Evolutionary conservation across 2,888 invertebrate genomes (phyloP).

Genomic region (Eupsilia transversa): DNA sequence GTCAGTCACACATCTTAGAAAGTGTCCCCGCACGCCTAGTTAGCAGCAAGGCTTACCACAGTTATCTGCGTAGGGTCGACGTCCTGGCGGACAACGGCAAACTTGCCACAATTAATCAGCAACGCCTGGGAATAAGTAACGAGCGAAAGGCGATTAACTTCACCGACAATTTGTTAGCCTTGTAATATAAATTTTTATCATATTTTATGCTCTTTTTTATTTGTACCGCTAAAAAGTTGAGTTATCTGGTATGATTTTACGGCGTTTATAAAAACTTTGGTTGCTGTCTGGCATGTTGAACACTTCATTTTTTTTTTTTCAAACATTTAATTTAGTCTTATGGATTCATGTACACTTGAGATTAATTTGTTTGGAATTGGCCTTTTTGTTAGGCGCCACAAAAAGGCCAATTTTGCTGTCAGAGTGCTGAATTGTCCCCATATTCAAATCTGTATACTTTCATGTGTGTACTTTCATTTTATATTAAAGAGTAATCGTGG

Average conservation of each 20-base stretch:
- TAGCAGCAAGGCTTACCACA: slow-evolving; percentile 70
- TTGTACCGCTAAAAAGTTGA: slow-evolving; percentile 53
- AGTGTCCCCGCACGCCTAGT: slow-evolving; percentile 74
- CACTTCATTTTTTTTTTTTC: slow-evolving; percentile 35
- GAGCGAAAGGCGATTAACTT: slow-evolving; percentile 67
- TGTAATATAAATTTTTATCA: slow-evolving; percentile 48
- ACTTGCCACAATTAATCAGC: slow-evolving; percentile 78
- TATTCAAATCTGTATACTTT: neutral
- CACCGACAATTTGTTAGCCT: slow-evolving; percentile 36
- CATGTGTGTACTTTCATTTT: neutral
- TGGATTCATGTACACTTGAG: slow-evolving; percentile 36
- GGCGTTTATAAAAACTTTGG: slow-evolving; percentile 50
- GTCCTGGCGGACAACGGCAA: slow-evolving; percentile 72
- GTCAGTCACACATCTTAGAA: slow-evolving; percentile 72
- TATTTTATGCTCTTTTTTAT: slow-evolving; percentile 56
- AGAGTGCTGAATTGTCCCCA: neutral
- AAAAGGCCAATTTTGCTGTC: neutral
- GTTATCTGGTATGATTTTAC: slow-evolving; percentile 53
- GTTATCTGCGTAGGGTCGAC: slow-evolving; percentile 74
- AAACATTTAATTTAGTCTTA: slow-evolving; percentile 47
- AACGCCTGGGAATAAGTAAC: slow-evolving; percentile 66
- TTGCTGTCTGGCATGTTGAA: slow-evolving; percentile 18
- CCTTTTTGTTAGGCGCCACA: neutral
- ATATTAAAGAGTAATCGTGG: neutral
- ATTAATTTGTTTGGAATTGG: too few species aligned